Base-by-base conservation (phyloP, 2,113 vertebrate species). In the Archocentrus centrarchus region DNA sequence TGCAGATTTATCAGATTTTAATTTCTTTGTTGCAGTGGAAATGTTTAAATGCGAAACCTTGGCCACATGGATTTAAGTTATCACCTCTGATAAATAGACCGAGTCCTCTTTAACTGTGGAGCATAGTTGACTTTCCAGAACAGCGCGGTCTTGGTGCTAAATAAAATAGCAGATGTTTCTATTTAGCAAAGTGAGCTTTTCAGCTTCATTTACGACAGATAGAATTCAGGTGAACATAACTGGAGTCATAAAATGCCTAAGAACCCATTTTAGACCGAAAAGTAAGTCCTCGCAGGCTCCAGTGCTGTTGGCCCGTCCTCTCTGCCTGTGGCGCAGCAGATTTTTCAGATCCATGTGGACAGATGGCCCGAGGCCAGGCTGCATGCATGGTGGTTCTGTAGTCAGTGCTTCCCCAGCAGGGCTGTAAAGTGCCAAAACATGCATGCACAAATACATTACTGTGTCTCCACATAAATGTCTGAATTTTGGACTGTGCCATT, bases 281-380 rank as follows among this genome's bases (percentile, higher is more conserved):
- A 85, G 70, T 41, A 66, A 91, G 80, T 82, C 60, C 9, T 82
- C 24, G 41, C 22, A 57, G 70, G 82, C 82, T 77, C 55, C 68
- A 41, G 79, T 83, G 80, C 83, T 85, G 82, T 83, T 84, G 87
- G 86, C 91, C 77, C 50, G 53, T 90, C 79, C 63, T 88, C 76
- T 15, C 63, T 35, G 82, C 82, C 89, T 93, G 93, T 93, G 92
- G 91, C 87, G 87, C 91, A 92, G 91, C 88, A 83, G 86, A 85
- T 88, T 93, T 93, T 91, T 93, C 87, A 91, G 83, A 77, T 90
- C 84, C 91, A 93, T 93, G 92, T 90, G 91, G 89, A 91, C 88
- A 86, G 81, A 82, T 94, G 90, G 92, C 88, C 50, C 2, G 27
- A 30, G 41, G 93, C 91, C 93, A 92, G 87, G 63, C 80, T 93